Conservation (phyloP, 2,888 invertebrate genomes). For the Chelonus formosanus region DNA sequence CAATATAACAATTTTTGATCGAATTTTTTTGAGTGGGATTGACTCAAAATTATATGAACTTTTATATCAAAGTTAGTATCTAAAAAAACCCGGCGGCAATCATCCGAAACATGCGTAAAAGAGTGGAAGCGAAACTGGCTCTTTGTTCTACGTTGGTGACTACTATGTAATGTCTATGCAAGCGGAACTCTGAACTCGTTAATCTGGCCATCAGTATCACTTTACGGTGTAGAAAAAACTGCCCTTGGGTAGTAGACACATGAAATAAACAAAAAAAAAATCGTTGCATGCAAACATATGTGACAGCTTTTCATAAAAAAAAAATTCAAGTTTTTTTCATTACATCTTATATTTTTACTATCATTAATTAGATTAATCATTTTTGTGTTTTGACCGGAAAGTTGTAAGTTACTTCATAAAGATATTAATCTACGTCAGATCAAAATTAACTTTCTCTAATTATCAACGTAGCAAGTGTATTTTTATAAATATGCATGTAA, state of each 20-base stretch:
- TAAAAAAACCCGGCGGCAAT: constrained; percentile 25
- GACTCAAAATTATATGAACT: constrained; percentile 31
- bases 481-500: too few species aligned
- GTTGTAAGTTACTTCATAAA: too few species aligned
- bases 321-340: too few species aligned
- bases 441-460: too few species aligned
- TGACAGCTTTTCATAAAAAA: not conserved
- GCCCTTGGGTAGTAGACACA: constrained; percentile 20
- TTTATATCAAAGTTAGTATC: constrained; percentile 6
- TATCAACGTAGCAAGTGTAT: too few species aligned
- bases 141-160: constrained; percentile 29
- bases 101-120: constrained; percentile 34
- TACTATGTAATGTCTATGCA: constrained; percentile 24
- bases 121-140: not conserved
- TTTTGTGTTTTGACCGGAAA: too few species aligned
- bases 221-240: not conserved
- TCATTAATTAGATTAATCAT: too few species aligned
- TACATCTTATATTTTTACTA: too few species aligned
- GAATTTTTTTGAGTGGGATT: constrained; percentile 17
- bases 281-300: constrained; percentile 1
- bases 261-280: not conserved
- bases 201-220: constrained; percentile 37
- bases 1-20: too few species aligned
- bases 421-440: too few species aligned
- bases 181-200: constrained; percentile 39